These are phyloP conservation scores for Aphrocallistes beatrix DNA, from an alignment of 37 sponge, comb jelly and placozoan species.

Conservation along the genomic window DNA sequence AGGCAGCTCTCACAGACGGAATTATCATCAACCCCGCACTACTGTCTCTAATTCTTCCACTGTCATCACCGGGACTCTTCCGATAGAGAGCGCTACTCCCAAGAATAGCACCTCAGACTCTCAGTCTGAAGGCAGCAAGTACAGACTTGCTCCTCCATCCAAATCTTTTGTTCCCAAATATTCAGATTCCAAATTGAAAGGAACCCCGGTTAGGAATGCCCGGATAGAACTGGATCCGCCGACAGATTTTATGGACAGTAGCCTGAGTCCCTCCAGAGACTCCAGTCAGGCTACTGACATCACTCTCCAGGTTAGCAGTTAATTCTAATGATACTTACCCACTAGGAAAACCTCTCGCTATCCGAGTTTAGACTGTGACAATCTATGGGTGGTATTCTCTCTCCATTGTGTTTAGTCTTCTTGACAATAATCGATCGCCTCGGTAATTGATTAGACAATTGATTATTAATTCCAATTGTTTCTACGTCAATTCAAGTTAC, in stretches of 20 bases:
- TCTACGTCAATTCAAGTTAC: too few species aligned
- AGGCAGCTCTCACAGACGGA: background rate
- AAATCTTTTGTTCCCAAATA: background rate
- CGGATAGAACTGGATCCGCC: background rate
- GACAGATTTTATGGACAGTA: background rate
- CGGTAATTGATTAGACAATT: too few species aligned
- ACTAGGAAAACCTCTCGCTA: too few species aligned
- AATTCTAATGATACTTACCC: too few species aligned
- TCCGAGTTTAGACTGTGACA: too few species aligned
- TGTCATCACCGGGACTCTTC: background rate
- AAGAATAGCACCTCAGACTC: background rate
- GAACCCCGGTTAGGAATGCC: background rate
- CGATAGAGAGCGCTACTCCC: background rate
- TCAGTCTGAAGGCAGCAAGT: background rate
- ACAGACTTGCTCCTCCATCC: background rate
- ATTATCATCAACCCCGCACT: background rate
- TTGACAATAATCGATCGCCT: too few species aligned
- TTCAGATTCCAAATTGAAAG: background rate
- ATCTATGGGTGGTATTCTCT: too few species aligned
- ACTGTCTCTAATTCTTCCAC: background rate
- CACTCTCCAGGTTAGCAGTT: too few species aligned
- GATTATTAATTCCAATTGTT: too few species aligned
- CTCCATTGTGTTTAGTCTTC: too few species aligned
- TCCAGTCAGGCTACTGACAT: background rate
- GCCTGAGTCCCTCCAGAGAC: background rate